Percentiles rank a stretch among this genome's conserved stretches.
Evolutionary conservation across 2,888 invertebrate species (phyloP).

Genomic region (Cybosia mesomella): DNA sequence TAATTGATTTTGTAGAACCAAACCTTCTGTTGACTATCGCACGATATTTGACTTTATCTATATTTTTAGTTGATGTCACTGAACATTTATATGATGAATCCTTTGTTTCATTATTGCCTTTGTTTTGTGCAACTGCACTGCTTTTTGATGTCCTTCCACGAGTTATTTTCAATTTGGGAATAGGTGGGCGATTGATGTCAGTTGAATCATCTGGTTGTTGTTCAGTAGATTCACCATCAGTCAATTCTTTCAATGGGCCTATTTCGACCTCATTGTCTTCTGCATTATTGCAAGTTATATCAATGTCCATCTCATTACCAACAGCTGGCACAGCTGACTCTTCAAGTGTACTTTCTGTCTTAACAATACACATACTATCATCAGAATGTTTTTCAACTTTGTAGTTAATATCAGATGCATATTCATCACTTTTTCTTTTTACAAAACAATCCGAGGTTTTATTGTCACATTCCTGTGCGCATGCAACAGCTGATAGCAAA

Average conservation of each 20-base stretch:
- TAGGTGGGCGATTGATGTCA: conserved; percentile 72
- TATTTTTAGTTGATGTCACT: conserved; percentile 75
- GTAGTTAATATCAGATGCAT: conserved; percentile 65
- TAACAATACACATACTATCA: conserved; percentile 61
- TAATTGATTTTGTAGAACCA: conserved; percentile 80
- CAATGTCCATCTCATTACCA: conserved; percentile 84
- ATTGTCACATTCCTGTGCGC: conserved; percentile 88
- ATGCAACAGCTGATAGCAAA: conserved; percentile 87
- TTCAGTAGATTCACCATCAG: conserved; percentile 70
- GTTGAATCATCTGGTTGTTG: conserved; percentile 66
- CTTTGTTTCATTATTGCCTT: conserved; percentile 76
- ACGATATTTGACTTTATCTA: conserved; percentile 79
- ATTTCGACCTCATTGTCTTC: conserved; percentile 83
- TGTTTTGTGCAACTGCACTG: conserved; percentile 63
- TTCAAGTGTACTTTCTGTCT: conserved; percentile 85
- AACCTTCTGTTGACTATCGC: conserved; percentile 89
- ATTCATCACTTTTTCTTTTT: conserved; percentile 75
- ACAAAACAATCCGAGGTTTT: conserved; percentile 82
- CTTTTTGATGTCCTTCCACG: conserved; percentile 75
- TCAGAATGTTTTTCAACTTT: conserved; percentile 72
- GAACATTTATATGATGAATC: conserved; percentile 83
- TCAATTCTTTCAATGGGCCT: conserved; percentile 82
- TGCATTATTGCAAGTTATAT: conserved; percentile 76
- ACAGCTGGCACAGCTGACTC: conserved; percentile 84
- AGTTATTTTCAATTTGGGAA: conserved; percentile 84